Percentiles rank a stretch among this genome's conserved stretches.
Conservation (phyloP, 92 coral and sea anemone genomes). For the Palythoa grandiflora region DNA sequence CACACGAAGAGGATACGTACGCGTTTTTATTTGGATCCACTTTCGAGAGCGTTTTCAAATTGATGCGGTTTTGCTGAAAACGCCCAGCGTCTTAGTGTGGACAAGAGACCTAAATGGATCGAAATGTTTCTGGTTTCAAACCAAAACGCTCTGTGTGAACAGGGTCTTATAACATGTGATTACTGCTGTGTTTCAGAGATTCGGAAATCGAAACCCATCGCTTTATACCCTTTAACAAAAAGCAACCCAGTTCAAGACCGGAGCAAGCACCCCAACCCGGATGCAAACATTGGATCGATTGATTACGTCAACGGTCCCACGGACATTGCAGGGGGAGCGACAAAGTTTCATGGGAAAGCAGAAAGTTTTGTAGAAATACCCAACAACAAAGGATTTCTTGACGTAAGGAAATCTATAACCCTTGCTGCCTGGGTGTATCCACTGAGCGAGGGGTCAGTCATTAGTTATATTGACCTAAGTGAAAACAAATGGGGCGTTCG, state of each 20-base stretch:
- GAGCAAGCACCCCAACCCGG: not conserved
- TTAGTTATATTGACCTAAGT: conserved; percentile 9
- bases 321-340: not conserved
- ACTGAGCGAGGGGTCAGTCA: conserved; percentile 1
- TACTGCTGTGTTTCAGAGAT: not conserved
- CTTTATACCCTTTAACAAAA: conserved; percentile 25
- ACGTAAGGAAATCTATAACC: not conserved
- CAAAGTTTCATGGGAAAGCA: conserved; percentile 10
- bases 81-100: no score
- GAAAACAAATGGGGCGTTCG: conserved; percentile 7
- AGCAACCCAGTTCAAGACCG: not conserved
- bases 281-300: not conserved
- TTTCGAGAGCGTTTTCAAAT: no score
- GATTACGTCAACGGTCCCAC: conserved; percentile 19
- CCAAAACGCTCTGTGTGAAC: no score
- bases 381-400: conserved; percentile 38
- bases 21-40: no score
- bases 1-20: no score
- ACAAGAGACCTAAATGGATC: no score
- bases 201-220: conserved; percentile 24
- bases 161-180: no score
- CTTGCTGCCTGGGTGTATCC: conserved; percentile 41
- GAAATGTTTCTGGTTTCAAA: no score
- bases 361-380: conserved; percentile 21
- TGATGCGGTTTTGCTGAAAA: no score